Base-by-base conservation (phyloP, 1,140 invertebrate genomes). In the Dendrolimus kikuchii region DNA sequence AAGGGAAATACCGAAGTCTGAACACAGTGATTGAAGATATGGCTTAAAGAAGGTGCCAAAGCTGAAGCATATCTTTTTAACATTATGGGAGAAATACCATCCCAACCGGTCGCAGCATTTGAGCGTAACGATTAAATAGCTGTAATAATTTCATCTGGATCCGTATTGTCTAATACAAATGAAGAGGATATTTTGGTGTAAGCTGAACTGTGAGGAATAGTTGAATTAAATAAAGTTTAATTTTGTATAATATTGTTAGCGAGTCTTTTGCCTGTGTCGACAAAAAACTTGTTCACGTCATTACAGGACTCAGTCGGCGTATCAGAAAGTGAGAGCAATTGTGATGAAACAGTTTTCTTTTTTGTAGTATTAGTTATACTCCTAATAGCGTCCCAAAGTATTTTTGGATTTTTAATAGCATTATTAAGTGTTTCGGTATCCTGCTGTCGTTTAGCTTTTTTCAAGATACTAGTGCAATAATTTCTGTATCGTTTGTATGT, bases 221-320 rank as follows among this genome's bases (percentile, higher is more conserved):
- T 23, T 47, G 37, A 7, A 37, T 6, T 0, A 7, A 7, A 47
- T 7, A 5, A 38, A 5, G 40, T 4, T 4, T 44, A 8, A 8
- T 6, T 42, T n/a, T 51, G 38, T 8, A 9, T 37, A 43, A 52
- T 38, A 8, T 52, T 7, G 9, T 52, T n/a, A n/a, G 51, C 51
- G 6, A 52, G 51, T 46, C 23, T 39, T n/a, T 52, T 39, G 5
- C 51, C 51, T n/a, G 46, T 52, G 40, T 40, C 46, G 2, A 52
- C 51, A 38, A 52, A 52, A 38, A 45, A 52, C 5, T 8, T n/a
- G n/a, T 52, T 52, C 2, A 52, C 51, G 5, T 39, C 4, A 45
- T 45, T 52, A 39, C 51, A 52, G 2, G 51, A 52, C 7, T 45
- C 8, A 4, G 6, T 10, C n/a, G 51, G 43, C 7, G 51, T 40